Conservation (phyloP, 2,797 vertebrate species). For the Propithecus perrieri region DNA sequence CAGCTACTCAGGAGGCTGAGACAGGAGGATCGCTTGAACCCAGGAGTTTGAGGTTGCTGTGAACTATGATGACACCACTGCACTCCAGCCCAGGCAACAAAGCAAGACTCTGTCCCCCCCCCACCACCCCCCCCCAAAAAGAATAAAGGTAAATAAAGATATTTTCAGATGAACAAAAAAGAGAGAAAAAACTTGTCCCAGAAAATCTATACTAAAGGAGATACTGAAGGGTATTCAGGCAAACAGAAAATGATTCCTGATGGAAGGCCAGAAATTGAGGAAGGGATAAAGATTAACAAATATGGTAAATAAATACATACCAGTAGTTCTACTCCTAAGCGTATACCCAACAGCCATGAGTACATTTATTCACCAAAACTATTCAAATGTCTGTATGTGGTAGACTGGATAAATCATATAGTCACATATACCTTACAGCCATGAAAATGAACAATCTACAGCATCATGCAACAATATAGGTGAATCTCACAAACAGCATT, state of each 20-base stretch:
- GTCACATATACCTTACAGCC: neutral
- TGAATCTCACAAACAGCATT: neutral
- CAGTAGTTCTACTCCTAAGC: neutral
- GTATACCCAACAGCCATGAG: neutral
- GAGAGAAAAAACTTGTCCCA: neutral
- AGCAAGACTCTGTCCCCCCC: neutral
- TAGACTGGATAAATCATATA: neutral
- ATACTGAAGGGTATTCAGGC: neutral
- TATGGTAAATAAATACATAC: neutral
- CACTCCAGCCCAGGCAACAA: neutral
- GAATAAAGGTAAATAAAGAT: neutral
- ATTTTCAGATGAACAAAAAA: neutral
- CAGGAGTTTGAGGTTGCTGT: neutral
- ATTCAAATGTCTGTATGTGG: neutral
- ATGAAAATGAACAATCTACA: neutral
- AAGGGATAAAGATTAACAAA: neutral
- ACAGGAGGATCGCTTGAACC: neutral
- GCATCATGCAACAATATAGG: neutral
- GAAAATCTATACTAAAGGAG: neutral
- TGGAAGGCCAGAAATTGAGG: neutral
- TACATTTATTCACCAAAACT: neutral
- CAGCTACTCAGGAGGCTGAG: neutral
- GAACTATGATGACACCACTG: neutral
- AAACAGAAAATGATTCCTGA: neutral
- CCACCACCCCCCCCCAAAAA: neutral